A percentile compares a stretch with the other conserved stretches of the same genome.
Evolutionary conservation across 2,113 vertebrate genomes (phyloP).

Genomic region (Protobothrops flavoviridis): DNA sequence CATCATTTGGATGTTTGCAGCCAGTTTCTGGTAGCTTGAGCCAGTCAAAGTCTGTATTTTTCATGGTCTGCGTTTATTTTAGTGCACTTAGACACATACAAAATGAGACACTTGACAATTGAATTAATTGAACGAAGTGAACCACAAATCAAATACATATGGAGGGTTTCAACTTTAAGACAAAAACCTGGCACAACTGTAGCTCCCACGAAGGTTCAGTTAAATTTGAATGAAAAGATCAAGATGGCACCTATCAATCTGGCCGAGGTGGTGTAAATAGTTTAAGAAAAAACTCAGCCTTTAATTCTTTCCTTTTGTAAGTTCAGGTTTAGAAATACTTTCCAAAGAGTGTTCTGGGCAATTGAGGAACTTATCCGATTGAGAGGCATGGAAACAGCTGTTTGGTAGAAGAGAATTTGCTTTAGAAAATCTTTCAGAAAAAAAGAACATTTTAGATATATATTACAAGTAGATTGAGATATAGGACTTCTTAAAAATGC

Average conservation of each 20-base stretch:
- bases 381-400: background rate
- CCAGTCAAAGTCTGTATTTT: constrained; percentile 14
- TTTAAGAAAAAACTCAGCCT: background rate
- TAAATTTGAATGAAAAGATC: constrained; percentile 22
- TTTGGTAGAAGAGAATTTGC: background rate
- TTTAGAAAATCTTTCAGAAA: background rate
- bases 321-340: background rate
- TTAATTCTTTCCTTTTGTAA: background rate
- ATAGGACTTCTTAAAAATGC: background rate
- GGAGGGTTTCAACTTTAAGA: constrained; percentile 35
- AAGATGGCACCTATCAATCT: background rate
- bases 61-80: background rate
- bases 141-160: background rate
- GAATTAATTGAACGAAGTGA: constrained; percentile 43
- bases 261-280: background rate
- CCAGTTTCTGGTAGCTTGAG: background rate
- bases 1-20: background rate
- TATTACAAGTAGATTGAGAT: background rate
- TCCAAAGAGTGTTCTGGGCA: constrained; percentile 1
- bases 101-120: background rate
- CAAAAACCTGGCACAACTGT: constrained; percentile 16
- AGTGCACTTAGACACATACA: constrained; percentile 55
- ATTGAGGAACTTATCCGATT: background rate
- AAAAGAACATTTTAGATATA: background rate
- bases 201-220: constrained; percentile 8